phyloP scores from a whole-genome alignment of 2,113 vertebrate species.

The Hydropotes inermis region DNA sequence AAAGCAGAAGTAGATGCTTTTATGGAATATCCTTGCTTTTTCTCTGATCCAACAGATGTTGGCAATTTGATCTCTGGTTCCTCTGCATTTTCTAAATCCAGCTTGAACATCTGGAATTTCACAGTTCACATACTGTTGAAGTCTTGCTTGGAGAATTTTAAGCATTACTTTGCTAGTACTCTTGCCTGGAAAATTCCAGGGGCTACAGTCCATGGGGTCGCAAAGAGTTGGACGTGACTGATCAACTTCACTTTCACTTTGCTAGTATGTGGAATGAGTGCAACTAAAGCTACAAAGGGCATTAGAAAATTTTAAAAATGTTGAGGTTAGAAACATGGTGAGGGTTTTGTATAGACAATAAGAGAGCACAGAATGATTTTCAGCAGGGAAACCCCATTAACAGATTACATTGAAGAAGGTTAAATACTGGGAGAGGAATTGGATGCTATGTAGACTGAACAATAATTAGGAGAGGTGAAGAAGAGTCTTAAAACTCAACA shows the following conservation, averaged over 20 bases:
- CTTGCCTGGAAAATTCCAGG: neutral
- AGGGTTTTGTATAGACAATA: neutral
- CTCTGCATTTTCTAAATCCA: neutral
- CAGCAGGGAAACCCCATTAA: neutral
- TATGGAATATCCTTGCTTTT: neutral
- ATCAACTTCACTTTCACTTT: too few species aligned
- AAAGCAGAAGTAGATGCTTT: neutral
- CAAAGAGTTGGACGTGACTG: too few species aligned
- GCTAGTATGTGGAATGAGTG: neutral
- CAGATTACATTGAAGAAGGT: neutral
- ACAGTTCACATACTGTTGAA: neutral
- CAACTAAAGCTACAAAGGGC: neutral
- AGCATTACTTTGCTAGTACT: neutral
- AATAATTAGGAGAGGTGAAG: neutral
- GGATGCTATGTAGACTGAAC: neutral
- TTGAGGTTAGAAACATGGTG: neutral
- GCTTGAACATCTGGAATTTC: neutral
- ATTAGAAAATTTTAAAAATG: neutral
- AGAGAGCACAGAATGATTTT: neutral
- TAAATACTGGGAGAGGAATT: neutral
- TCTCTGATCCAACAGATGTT: neutral
- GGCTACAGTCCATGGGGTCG: neutral
- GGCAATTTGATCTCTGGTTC: neutral
- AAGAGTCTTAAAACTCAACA: neutral
- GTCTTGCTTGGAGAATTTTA: neutral